phyloP scores from a whole-genome alignment of 1,140 invertebrate genomes.

The Hylaeus anthracinus region DNA sequence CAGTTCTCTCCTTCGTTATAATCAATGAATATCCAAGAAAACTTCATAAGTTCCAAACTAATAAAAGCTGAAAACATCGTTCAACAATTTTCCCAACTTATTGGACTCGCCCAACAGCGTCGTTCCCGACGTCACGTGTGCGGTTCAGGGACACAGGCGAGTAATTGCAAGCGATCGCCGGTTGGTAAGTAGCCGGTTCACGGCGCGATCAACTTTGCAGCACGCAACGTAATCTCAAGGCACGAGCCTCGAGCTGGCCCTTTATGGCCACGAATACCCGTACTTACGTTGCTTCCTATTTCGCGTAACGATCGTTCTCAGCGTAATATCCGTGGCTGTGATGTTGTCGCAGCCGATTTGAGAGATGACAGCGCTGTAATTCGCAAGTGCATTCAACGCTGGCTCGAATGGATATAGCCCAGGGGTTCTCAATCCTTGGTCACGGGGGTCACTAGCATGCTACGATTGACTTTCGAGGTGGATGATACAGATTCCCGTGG shows the following conservation, averaged over 20 bases:
- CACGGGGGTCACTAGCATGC: no score
- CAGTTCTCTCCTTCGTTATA: no score
- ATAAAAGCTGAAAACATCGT: no score
- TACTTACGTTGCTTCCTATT: background rate
- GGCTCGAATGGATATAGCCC: background rate
- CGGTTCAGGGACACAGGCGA: no score
- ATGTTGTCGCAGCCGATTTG: background rate
- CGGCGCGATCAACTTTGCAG: background rate
- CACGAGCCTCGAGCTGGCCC: background rate
- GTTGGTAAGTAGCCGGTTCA: background rate
- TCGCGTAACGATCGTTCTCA: background rate
- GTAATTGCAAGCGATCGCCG: background rate
- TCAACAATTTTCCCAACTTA: no score
- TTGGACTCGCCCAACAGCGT: no score
- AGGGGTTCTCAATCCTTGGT: background rate
- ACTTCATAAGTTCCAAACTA: no score
- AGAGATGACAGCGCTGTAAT: conserved; percentile 5
- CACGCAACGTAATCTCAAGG: background rate
- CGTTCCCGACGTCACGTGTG: background rate
- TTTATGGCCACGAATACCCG: background rate
- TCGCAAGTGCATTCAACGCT: background rate
- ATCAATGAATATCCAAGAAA: no score
- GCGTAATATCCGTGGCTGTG: background rate
- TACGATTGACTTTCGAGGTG: no score
- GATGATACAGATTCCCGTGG: no score